These are phyloP conservation scores for Trichonephila clavipes DNA, from an alignment of 1,140 invertebrate genomes.

Conservation along the genomic window DNA sequence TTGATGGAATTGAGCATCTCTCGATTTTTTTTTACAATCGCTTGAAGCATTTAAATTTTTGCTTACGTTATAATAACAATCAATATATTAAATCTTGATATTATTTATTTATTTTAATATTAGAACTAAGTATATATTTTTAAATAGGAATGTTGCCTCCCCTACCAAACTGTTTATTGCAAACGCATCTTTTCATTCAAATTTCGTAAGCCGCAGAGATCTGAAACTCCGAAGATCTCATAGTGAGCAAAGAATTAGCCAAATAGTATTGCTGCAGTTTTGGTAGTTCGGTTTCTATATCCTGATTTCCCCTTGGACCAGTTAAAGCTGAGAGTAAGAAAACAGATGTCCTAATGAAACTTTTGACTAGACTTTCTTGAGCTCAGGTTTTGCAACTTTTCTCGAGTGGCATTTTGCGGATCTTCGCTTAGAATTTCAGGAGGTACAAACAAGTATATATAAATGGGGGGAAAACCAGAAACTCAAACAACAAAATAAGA, in stretches of 20 bases:
- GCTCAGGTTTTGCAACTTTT: neutral
- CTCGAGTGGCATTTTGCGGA: neutral
- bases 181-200: neutral
- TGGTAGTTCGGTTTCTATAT: conserved; percentile 18
- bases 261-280: neutral
- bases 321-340: conserved; percentile 26
- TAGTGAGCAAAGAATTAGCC: conserved; percentile 6
- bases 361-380: conserved; percentile 18
- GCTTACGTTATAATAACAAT: no score
- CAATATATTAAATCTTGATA: no score
- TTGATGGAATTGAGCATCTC: no score
- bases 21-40: no score
- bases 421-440: neutral
- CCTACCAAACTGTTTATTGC: no score
- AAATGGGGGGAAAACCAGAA: neutral
- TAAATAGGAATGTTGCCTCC: no score
- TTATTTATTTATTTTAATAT: no score
- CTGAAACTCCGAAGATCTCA: neutral
- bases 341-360: conserved; percentile 47
- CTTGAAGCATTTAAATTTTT: no score
- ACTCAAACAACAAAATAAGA: neutral
- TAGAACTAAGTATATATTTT: no score
- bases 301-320: conserved; percentile 48
- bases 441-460: neutral
- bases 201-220: neutral